Evolutionary conservation across 2,888 invertebrate genomes (phyloP), one percentile per base, ranked within the genome.

Genomic region (Laothoe populi): DNA sequence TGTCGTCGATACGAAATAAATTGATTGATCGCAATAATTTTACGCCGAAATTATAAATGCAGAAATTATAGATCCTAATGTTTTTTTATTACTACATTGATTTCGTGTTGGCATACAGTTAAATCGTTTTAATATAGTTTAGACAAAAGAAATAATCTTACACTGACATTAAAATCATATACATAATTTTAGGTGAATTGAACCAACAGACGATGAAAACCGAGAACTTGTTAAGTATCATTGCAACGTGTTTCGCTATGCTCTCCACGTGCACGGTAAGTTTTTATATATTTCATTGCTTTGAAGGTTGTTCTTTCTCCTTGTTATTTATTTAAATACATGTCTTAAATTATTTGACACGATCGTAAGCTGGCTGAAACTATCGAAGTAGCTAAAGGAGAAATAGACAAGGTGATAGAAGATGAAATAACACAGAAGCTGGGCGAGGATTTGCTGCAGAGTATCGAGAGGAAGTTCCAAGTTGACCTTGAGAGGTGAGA

Each of bases 391-490:
- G 76, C 72, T 0, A 87, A 88, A 64, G 83, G 87, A 24, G 83
- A 86, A 60, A 79, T 92, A 0, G 92, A 92, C 61, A 82, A 81
- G 31, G 86, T 90, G 0, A 90, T 92, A 72, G 92, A 92, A 68
- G 88, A 90, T 63, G 90, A 91, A 66, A 87, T 92, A 59, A 91
- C 92, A 0, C 74, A 79, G 16, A 92, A 86, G 57, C 72, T 92
- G 5, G 79, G 85, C 2, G 82, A 80, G 5, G 92, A 92, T 42
- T 70, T 92, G 44, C 69, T 92, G 24, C 90, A 90, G 69, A 91
- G 92, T 66, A 83, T 92, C 24, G 91, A 92, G 68, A 87, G 81
- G 67, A 92, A 92, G 65, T 92, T 92, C 67, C 89, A 89, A 49
- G 86, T 88, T 0, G 92, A 92, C 62, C 73, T 92, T 1, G 85